phyloP scores from a whole-genome alignment of 2,113 vertebrate species.

The Charina bottae region DNA sequence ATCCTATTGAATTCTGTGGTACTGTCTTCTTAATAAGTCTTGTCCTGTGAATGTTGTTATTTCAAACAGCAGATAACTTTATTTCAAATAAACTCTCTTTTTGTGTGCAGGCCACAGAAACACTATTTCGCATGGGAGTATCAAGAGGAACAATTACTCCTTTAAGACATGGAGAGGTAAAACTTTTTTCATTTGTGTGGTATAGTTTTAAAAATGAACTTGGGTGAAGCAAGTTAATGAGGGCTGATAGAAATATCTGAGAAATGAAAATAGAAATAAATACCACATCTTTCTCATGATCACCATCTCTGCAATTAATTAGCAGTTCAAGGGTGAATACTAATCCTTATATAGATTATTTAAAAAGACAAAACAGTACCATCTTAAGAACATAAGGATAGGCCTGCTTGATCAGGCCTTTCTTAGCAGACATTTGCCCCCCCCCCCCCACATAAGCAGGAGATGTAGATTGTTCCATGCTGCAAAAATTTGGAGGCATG shows the following conservation, averaged over 20 bases:
- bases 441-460: neutral
- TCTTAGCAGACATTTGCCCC: neutral
- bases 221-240: neutral
- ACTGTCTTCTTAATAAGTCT: neutral
- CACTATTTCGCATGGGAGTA: slow-evolving; percentile 81
- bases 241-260: neutral
- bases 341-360: neutral
- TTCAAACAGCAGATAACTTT: neutral
- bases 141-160: slow-evolving; percentile 81
- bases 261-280: neutral
- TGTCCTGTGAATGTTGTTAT: neutral
- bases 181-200: neutral
- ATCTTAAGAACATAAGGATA: neutral
- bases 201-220: slow-evolving; percentile 2
- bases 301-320: neutral
- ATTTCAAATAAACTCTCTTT: slow-evolving; percentile 32
- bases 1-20: neutral
- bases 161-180: slow-evolving; percentile 85
- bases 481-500: neutral
- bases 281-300: too few relatives aligned
- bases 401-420: neutral
- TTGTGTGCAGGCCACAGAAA: slow-evolving; percentile 80
- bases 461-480: neutral
- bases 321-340: too few relatives aligned
- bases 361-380: neutral